Percentiles rank a stretch among this genome's conserved stretches.
These are phyloP conservation scores for Ibycter americanus DNA, from an alignment of 2,797 vertebrate genomes.

Conservation along the genomic window DNA sequence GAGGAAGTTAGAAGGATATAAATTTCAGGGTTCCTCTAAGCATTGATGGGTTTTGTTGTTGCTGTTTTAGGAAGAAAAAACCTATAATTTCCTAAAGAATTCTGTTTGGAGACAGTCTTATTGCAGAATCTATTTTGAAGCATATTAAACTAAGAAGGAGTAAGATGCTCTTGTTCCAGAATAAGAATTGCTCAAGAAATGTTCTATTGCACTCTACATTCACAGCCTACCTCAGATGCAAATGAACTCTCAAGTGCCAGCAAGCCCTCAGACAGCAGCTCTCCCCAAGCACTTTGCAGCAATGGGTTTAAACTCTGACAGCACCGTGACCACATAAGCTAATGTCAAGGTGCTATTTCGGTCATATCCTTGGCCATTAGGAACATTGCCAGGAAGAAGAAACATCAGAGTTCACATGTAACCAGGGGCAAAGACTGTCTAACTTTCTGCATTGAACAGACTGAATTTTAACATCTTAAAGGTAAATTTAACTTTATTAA, in stretches of 20 bases:
- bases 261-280: conserved; percentile 2
- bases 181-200: not conserved
- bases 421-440: not conserved
- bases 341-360: not conserved
- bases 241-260: conserved; percentile 36
- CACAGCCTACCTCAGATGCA: conserved; percentile 40
- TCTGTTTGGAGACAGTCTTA: conserved; percentile 7
- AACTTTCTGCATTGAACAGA: not conserved
- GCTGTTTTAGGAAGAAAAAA: not conserved
- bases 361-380: not conserved
- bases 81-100: not conserved
- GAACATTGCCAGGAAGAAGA: not conserved
- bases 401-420: not conserved
- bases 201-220: not conserved
- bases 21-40: not conserved
- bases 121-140: not conserved
- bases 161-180: conserved; percentile 2
- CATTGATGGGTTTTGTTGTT: not conserved
- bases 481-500: not conserved
- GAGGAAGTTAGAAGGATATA: not conserved
- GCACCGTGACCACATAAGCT: not conserved
- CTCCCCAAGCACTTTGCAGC: not conserved
- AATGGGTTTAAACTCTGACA: not conserved
- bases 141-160: conserved; percentile 8
- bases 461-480: not conserved